Evolutionary conservation across 2,113 vertebrate genomes (phyloP), one percentile per base, ranked within the genome.

Genomic region (Andinoacara biseriatus): DNA sequence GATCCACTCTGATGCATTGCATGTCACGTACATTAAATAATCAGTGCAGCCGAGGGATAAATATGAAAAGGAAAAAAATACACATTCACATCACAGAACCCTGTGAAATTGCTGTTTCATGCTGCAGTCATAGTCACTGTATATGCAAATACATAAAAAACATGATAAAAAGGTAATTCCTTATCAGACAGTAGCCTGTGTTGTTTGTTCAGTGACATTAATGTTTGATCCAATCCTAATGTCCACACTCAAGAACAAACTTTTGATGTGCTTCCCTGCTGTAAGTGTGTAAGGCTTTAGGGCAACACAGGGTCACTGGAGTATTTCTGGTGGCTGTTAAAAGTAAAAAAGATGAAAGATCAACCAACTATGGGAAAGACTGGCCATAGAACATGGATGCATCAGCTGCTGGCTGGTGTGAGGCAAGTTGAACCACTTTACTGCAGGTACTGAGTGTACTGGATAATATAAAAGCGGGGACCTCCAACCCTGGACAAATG

Each of bases 321-420:
- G 65, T 31, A 31, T 29, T 43, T 52, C 26, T 72, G 10, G 26
- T 7, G 24, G 26, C 65, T 72, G 26, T 52, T 52, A 52, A 72
- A 15, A 52, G 0, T 18, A 69, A 69, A 69, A 69, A 52, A 17
- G 0, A 52, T 72, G 43, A 5, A 52, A 20, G 5, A 31, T 0
- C 43, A 72, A 72, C 17, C 18, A 72, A 52, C 29, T 46, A 11
- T 72, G 24, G 15, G 31, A 72, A 72, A 52, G 24, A 72, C 13
- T 31, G 65, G 17, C 5, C 26, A 31, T n/a, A 46, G 49, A 20
- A 72, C 43, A 52, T 5, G 20, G 43, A 5, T 72, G 49, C 26
- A 26, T 26, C 26, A 26, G 18, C 67, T 54, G 46, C 26, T 72
- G 65, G 65, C 29, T 72, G 17, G 52, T 52, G 29, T 11, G 10